Evolutionary conservation across 2,113 vertebrate genomes (phyloP).

Genomic region (Ageneiosus marmoratus): DNA sequence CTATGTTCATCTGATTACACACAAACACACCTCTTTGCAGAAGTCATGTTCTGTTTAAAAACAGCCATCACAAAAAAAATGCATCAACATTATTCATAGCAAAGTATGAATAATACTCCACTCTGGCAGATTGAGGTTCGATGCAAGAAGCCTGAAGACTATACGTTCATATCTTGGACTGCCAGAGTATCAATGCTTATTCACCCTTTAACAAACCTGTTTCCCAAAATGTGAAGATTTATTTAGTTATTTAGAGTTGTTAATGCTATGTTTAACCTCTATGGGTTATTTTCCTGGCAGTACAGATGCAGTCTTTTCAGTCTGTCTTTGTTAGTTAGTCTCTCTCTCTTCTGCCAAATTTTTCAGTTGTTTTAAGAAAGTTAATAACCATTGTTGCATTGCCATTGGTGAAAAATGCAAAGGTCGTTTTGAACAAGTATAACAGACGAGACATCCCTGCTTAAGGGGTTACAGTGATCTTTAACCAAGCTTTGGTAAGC

Average conservation of each 20-base stretch:
- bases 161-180: neutral
- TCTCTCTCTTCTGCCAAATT: too few species aligned
- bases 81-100: neutral
- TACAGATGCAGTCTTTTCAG: too few species aligned
- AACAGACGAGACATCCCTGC: neutral
- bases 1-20: conserved; percentile 51
- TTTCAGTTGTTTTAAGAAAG: too few species aligned
- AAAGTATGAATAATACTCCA: neutral
- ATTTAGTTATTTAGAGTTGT: too few species aligned
- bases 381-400: too few species aligned
- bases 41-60: conserved; percentile 36
- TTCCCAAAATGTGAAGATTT: neutral
- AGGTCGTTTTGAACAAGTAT: neutral
- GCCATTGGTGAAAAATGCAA: neutral
- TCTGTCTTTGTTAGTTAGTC: too few species aligned
- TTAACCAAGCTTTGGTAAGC: neutral
- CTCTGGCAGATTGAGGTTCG: neutral
- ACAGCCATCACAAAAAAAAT: neutral
- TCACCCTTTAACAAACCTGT: neutral
- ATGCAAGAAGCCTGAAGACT: neutral
- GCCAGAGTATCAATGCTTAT: too few species aligned
- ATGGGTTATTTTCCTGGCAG: too few species aligned
- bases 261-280: too few species aligned
- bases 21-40: neutral
- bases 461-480: neutral